phyloP scores from a whole-genome alignment of 1,140 invertebrate species.

The Ceratitis capitata region DNA sequence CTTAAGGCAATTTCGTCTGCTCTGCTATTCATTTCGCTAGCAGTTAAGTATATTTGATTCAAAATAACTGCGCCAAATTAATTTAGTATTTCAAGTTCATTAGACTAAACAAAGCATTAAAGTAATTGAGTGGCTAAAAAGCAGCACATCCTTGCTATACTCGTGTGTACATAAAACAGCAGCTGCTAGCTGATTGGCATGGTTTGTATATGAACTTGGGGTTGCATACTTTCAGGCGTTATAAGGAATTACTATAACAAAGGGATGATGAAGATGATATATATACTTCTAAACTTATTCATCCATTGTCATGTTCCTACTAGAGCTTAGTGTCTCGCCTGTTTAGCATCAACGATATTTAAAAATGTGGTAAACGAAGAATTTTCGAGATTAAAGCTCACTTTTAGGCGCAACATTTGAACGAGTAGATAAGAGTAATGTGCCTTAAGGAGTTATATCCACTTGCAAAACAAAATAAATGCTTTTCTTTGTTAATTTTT shows the following conservation, averaged over 20 bases:
- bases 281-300: no score
- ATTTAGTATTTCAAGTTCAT: background rate
- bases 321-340: background rate
- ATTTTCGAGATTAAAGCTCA: background rate
- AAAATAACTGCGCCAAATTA: background rate
- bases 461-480: no score
- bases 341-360: background rate
- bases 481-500: no score
- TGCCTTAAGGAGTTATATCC: no score
- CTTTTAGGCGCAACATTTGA: background rate
- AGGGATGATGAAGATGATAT: background rate
- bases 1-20: background rate
- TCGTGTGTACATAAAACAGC: background rate
- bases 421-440: no score
- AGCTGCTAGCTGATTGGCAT: background rate
- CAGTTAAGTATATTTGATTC: background rate
- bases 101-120: background rate
- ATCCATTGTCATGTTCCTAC: no score
- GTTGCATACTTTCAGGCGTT: no score
- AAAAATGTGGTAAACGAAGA: background rate
- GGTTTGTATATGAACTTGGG: no score
- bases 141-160: background rate
- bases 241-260: no score
- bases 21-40: background rate
- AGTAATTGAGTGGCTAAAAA: background rate